These are phyloP conservation scores for Dendrocopos noguchii DNA, from an alignment of 2,113 vertebrate genomes.

Conservation along the genomic window DNA sequence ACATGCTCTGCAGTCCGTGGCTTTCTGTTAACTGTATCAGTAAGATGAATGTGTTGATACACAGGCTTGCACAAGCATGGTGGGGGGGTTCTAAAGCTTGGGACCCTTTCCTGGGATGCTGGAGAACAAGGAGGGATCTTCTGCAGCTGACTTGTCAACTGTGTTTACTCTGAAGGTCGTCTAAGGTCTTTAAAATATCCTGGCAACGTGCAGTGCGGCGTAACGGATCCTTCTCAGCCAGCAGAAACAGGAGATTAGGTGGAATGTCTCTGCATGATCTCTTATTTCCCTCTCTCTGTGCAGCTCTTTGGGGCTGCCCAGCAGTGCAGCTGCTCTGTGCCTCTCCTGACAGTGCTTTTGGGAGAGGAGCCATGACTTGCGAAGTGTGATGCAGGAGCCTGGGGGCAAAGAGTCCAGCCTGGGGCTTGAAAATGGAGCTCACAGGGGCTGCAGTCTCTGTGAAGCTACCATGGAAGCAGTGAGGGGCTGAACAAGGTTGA, in stretches of 20 bases:
- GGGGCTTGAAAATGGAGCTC: background rate
- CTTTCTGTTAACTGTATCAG: accelerated
- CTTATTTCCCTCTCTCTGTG: background rate
- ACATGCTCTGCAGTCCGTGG: accelerated
- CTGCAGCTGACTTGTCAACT: accelerated
- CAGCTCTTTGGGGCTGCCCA: accelerated
- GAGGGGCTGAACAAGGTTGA: too few relatives aligned
- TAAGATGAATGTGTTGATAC: background rate
- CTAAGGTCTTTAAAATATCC: background rate
- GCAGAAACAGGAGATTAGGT: background rate
- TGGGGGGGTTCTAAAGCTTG: background rate
- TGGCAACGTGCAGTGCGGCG: background rate
- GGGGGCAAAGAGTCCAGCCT: background rate
- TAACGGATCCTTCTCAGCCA: background rate
- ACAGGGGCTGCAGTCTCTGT: background rate
- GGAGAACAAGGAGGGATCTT: background rate
- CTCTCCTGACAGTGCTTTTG: accelerated
- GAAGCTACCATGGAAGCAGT: accelerated
- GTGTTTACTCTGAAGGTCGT: background rate
- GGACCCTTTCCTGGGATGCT: background rate
- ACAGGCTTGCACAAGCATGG: background rate
- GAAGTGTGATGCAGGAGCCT: accelerated
- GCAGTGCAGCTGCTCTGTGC: background rate
- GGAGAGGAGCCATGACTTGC: accelerated
- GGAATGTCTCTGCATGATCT: accelerated